Evolutionary conservation across 2,113 vertebrate genomes (phyloP), one percentile per base, ranked within the genome.

Genomic region (Erythrocercus mccallii): DNA sequence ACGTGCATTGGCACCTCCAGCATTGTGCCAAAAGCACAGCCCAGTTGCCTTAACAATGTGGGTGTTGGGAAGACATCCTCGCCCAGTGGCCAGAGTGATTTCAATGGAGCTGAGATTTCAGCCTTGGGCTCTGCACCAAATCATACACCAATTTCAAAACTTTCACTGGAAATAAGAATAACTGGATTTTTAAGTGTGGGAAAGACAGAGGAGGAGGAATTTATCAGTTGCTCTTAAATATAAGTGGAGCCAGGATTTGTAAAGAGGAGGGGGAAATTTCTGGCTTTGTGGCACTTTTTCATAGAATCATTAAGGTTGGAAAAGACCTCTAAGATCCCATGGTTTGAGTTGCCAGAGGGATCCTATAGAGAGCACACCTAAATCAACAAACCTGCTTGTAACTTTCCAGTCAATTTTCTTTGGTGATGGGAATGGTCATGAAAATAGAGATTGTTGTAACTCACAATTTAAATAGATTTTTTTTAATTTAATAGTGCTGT

Each of bases 141-240:
- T 73, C 91, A 58, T 79, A 70, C n/a, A 80, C 30, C 50, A 86
- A 58, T 88, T 85, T 91, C 54, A 90, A 90, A 94, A 94, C 94
- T 95, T 96, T 95, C 87, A 76, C 88, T 95, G 80, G 58, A 73
- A 87, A 90, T 57, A 92, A 81, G 48, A 89, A 69, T 44, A 82
- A 69, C 66, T 53, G 54, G 50, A 80, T 85, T 62, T 77, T 31
- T 31, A 79, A 91, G 20, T 70, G 64, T 85, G 85, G 76, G 73
- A 70, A 92, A 90, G 64, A 64, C 51, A 85, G 57, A 69, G 40
- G 56, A 82, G 53, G 48, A 86, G 23, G 70, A 76, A 80, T 72
- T 72, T 65, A 58, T 45, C 81, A 38, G 44, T n/a, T 91, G 30
- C 42, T 87, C 24, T 85, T 90, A 61, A 66, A 45, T 30, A 8